These are phyloP conservation scores for Rhinoraja longicauda DNA, from an alignment of 2,797 vertebrate genomes.

Conservation along the genomic window DNA sequence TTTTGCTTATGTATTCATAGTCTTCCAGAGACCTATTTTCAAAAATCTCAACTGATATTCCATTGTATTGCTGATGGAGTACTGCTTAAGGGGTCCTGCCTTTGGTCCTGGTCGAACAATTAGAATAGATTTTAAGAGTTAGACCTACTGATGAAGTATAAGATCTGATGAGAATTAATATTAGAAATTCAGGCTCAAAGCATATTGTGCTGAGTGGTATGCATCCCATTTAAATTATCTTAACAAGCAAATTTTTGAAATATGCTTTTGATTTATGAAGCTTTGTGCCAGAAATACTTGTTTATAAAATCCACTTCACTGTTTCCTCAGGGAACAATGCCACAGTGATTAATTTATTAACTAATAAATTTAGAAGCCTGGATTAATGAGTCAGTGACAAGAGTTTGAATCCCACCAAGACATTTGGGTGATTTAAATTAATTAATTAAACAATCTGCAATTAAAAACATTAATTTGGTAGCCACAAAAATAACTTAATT, in stretches of 20 bases:
- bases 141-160: background rate
- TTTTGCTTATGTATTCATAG: no score
- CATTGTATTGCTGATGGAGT: no score
- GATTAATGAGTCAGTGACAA: no score
- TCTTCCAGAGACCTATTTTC: no score
- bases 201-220: background rate
- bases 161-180: background rate
- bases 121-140: background rate
- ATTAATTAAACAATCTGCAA: no score
- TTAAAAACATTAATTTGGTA: no score
- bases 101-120: background rate
- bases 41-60: no score
- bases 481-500: no score
- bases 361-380: no score
- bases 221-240: background rate
- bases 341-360: no score
- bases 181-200: background rate
- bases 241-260: background rate
- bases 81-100: background rate
- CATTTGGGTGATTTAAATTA: no score
- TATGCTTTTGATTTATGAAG: background rate
- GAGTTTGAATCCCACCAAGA: no score
- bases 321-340: background rate
- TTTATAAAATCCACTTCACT: background rate
- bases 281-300: background rate